Evolutionary conservation across 2,797 vertebrate species (phyloP).

Genomic region (Menidia menidia): DNA sequence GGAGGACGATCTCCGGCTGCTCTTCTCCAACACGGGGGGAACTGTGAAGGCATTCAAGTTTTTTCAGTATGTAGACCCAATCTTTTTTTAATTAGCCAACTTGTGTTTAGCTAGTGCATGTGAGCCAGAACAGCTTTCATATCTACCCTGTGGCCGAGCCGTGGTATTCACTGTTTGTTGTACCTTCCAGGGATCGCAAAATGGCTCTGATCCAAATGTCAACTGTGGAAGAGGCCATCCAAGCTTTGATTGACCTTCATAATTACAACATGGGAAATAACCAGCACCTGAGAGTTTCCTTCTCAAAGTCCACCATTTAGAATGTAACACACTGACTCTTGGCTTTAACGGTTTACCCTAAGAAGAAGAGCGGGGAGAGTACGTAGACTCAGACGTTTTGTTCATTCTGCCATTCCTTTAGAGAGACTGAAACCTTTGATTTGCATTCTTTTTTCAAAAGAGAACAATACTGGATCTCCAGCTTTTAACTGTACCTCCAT

Average conservation of each 20-base stretch:
- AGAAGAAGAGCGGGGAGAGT: constrained; percentile 84
- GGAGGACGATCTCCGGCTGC: constrained; percentile 93
- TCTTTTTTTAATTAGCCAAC: neutral
- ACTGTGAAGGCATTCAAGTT: constrained; percentile 98
- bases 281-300: constrained; percentile 97
- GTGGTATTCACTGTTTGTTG: neutral
- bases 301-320: constrained; percentile 97
- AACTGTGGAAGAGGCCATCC: constrained; percentile 96
- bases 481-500: constrained; percentile 51
- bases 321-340: constrained; percentile 69
- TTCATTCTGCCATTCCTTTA: constrained; percentile 78
- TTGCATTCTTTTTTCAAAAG: constrained; percentile 45
- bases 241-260: constrained; percentile 96
- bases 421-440: constrained; percentile 51
- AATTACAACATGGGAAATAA: constrained; percentile 97
- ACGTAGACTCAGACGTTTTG: constrained; percentile 63
- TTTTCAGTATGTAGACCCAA: constrained; percentile 91
- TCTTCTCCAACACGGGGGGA: constrained; percentile 95
- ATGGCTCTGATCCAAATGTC: constrained; percentile 99
- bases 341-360: constrained; percentile 65
- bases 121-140: no score
- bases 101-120: no score
- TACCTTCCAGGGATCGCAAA: constrained; percentile 91
- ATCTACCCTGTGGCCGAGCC: neutral
- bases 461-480: constrained; percentile 69